Evolutionary conservation across 2,888 invertebrate species (phyloP).

Genomic region (Chelonus formosanus): DNA sequence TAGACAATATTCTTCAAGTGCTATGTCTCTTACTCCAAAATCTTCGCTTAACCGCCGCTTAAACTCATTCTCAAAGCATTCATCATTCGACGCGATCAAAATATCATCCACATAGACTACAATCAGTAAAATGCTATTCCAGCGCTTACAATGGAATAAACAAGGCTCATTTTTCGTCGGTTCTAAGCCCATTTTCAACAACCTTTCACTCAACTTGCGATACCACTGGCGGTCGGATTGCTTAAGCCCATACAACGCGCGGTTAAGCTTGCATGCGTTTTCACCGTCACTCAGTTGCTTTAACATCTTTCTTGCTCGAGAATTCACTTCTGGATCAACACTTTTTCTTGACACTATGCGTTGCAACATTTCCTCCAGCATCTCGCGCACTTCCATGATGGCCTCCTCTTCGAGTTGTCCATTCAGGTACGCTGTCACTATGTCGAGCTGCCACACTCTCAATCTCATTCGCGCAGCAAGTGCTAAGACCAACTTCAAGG

Average conservation of each 20-base stretch:
- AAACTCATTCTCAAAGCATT: neutral
- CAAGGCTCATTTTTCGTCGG: slow-evolving; percentile 28
- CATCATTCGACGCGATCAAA: slow-evolving; percentile 24
- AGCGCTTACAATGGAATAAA: slow-evolving; percentile 9
- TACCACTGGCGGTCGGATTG: slow-evolving; percentile 41
- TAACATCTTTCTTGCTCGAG: slow-evolving; percentile 27
- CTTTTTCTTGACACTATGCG: neutral
- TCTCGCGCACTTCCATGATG: slow-evolving; percentile 27
- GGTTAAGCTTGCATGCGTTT: slow-evolving; percentile 29
- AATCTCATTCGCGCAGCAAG: slow-evolving; percentile 14
- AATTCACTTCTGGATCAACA: neutral
- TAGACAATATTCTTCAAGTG: slow-evolving; percentile 35
- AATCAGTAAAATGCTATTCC: slow-evolving; percentile 16
- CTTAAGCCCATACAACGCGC: slow-evolving; percentile 39
- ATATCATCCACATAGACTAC: slow-evolving; percentile 40
- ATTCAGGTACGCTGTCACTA: slow-evolving; percentile 34
- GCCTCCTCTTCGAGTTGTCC: slow-evolving; percentile 28
- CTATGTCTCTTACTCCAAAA: slow-evolving; percentile 39
- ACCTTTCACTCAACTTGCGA: slow-evolving; percentile 13
- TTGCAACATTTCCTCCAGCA: slow-evolving; percentile 19
- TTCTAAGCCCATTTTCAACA: slow-evolving; percentile 24
- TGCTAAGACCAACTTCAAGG: slow-evolving; percentile 24
- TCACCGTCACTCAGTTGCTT: slow-evolving; percentile 21
- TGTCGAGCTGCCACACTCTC: slow-evolving; percentile 30
- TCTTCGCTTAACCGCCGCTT: slow-evolving; percentile 14